A percentile compares a stretch with the other conserved stretches of the same genome.
Conservation (phyloP, 1,140 invertebrate species). For the Acyrthosiphon pisum region DNA sequence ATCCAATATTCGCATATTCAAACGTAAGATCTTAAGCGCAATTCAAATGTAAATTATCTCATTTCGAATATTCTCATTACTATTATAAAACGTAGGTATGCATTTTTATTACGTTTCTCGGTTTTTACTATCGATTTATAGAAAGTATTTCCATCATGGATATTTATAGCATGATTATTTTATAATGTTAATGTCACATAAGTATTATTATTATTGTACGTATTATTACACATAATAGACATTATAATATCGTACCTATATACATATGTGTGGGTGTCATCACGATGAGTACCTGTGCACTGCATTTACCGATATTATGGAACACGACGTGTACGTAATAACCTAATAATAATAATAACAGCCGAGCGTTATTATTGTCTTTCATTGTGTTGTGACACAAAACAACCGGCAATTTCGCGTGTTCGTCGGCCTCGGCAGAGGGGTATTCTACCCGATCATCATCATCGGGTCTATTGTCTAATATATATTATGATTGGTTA, state of each 20-base stretch:
- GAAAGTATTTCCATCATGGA: background rate
- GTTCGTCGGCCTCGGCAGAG: background rate
- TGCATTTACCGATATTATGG: background rate
- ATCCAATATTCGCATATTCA: background rate
- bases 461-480: constrained; percentile 28
- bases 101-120: background rate
- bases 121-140: background rate
- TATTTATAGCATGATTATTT: background rate
- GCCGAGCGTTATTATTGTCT: constrained; percentile 35
- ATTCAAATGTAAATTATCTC: background rate
- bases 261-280: background rate
- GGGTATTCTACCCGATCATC: constrained; percentile 9
- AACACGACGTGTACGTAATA: background rate
- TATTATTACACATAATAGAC: background rate
- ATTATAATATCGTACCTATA: background rate
- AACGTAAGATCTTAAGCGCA: background rate
- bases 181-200: background rate
- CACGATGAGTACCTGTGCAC: background rate
- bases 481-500: constrained; percentile 42
- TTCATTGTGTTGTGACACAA: constrained; percentile 47
- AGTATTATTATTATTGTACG: background rate
- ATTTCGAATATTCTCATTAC: background rate
- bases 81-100: background rate
- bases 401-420: constrained; percentile 49
- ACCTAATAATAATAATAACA: constrained; percentile 27